Evolutionary conservation across 1,140 invertebrate genomes (phyloP).

Genomic region (Microvelia longipes): DNA sequence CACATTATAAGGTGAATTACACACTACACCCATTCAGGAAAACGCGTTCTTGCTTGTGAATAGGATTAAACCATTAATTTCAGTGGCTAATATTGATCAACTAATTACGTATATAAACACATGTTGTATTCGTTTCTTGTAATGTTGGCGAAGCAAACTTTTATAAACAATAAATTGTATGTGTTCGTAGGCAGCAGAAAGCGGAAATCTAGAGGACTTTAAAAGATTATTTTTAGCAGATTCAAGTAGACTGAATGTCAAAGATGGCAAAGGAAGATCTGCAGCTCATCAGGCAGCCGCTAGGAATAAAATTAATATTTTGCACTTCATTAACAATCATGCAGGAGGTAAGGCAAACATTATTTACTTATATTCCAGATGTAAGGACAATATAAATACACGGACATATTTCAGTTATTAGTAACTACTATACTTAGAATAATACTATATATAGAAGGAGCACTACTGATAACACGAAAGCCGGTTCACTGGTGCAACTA

Average conservation of each 20-base stretch:
- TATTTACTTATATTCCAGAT: background rate
- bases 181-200: constrained; percentile 51
- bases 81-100: no score
- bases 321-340: constrained; percentile 54
- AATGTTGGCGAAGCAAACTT: no score
- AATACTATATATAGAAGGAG: no score
- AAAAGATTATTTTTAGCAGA: constrained; percentile 50
- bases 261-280: constrained; percentile 52
- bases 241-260: constrained; percentile 44
- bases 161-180: background rate
- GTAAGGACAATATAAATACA: no score
- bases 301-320: constrained; percentile 53
- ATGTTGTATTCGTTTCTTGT: no score
- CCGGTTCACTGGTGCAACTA: no score
- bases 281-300: constrained; percentile 62
- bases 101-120: no score
- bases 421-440: background rate
- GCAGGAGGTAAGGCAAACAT: constrained; percentile 56
- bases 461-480: no score
- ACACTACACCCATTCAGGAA: no score
- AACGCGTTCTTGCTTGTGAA: no score
- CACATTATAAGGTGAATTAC: no score
- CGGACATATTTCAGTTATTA: background rate
- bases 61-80: no score
- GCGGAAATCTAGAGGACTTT: constrained; percentile 64